Base-by-base conservation (phyloP, 2,888 invertebrate genomes). In the Apodemia hepburni region DNA sequence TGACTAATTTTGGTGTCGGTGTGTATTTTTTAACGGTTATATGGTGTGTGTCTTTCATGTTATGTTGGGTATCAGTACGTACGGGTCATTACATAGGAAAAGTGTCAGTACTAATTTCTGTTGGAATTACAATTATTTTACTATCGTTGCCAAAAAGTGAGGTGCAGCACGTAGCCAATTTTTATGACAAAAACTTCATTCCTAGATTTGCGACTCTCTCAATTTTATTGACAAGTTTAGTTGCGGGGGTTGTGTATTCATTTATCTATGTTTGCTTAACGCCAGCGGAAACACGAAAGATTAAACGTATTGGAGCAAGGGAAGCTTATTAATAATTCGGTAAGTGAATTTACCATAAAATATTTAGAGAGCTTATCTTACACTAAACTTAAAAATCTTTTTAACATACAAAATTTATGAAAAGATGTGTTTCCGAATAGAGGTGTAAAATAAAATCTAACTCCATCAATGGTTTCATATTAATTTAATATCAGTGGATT, bases 1-100 rank as follows among this genome's bases (percentile, higher is more conserved):
- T 89, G 88, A 75, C 77, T 80, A 80, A 76, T 91, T 84, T 95
- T 73, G 95, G 95, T 75, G 84, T 94, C 68, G 95, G 95, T 71
- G 88, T 95, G 66, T 94, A 95, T 78, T 86, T 95, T 71, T 81
- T 96, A 74, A 87, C 94, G 66, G 82, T 93, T 64, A 78, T 95
- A 71, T 95, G 95, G 95, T 88, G 93, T 69, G 73, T 93, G 64
- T 93, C 95, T 42, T 82, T 94, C 49, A 76, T 95, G 71, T 77
- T 94, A 71, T 95, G 95, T 73, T 92, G 94, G 74, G 82, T 95
- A 61, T 93, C 95, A 2, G 83, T 94, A 58, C 93, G 94, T 73
- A 93, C 94, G 51, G 94, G 94, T 68, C 94, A 93, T 79, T 93
- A 90, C 75, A 81, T 95, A 66, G 95, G 95, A 62, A 93, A 93